phyloP scores from a whole-genome alignment of 2,888 invertebrate species.

The Meiosimyza platycephala region DNA sequence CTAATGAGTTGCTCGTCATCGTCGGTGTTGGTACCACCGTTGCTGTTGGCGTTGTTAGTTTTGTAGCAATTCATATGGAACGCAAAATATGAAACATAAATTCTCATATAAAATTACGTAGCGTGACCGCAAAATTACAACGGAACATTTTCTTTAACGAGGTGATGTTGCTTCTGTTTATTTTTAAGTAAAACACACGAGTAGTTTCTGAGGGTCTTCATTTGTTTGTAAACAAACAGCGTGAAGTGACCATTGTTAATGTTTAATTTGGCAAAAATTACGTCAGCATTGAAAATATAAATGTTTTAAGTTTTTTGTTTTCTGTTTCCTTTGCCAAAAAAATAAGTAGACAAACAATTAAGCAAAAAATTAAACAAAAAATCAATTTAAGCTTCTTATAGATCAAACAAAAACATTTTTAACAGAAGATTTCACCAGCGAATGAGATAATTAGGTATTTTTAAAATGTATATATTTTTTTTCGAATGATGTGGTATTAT shows the following conservation, averaged over 20 bases:
- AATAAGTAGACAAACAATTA: background rate
- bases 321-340: constrained; percentile 1
- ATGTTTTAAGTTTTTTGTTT: background rate
- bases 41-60: too few species aligned
- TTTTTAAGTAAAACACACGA: constrained; percentile 19
- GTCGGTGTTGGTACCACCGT: background rate
- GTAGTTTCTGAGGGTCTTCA: background rate
- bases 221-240: constrained; percentile 2
- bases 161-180: constrained; percentile 8
- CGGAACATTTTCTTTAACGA: too few species aligned
- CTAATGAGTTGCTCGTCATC: constrained; percentile 13
- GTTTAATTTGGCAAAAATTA: constrained; percentile 14
- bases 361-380: constrained; percentile 1
- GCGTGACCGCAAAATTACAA: too few species aligned
- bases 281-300: constrained; percentile 40
- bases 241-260: background rate
- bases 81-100: too few species aligned
- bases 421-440: constrained; percentile 1
- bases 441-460: constrained; percentile 29
- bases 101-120: too few species aligned
- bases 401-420: background rate
- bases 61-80: too few species aligned
- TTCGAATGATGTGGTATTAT: too few species aligned
- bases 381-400: background rate
- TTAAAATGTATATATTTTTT: constrained; percentile 8